Evolutionary conservation across 2,113 vertebrate genomes (phyloP).

Genomic region (Hippocampus barbouri): DNA sequence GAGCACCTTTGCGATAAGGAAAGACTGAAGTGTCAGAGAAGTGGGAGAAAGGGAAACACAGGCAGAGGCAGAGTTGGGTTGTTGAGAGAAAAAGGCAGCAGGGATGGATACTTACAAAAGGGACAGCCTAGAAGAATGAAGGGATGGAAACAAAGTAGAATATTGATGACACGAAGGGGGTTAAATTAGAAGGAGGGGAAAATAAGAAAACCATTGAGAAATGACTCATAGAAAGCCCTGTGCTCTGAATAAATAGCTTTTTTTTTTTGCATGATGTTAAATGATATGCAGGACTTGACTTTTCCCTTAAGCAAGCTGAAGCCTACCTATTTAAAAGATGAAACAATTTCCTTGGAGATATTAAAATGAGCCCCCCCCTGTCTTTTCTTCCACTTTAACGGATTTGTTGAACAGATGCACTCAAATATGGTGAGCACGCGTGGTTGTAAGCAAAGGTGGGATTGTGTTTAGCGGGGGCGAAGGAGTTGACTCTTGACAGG

Average conservation of each 20-base stretch:
- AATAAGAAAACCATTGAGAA: conserved; percentile 2
- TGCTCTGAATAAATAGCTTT: conserved; percentile 5
- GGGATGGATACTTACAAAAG: conserved; percentile 53
- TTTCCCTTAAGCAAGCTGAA: conserved; percentile 37
- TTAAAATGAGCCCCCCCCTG: conserved; percentile 30
- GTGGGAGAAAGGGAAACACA: conserved; percentile 41
- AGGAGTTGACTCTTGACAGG: conserved; percentile 38
- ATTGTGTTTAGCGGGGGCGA: not conserved
- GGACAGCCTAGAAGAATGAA: conserved; percentile 36
- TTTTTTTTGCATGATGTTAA: conserved; percentile 10
- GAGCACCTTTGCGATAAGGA: conserved; percentile 90
- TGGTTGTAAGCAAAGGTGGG: not conserved
- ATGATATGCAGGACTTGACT: conserved; percentile 12
- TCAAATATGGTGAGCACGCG: conserved; percentile 1
- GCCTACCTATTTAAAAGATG: conserved; percentile 26
- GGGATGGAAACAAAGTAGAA: conserved; percentile 8
- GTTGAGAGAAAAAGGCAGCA: conserved; percentile 37
- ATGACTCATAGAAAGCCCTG: not conserved
- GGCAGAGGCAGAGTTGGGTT: conserved; percentile 36
- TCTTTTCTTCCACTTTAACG: conserved; percentile 6
- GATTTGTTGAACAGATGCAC: conserved; percentile 7
- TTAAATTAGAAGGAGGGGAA: conserved; percentile 14
- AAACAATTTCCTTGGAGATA: conserved; percentile 49
- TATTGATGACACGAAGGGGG: conserved; percentile 3
- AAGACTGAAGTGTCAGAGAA: conserved; percentile 79